Base-by-base conservation (phyloP, 2,113 vertebrate genomes). In the Nycticebus coucang region DNA sequence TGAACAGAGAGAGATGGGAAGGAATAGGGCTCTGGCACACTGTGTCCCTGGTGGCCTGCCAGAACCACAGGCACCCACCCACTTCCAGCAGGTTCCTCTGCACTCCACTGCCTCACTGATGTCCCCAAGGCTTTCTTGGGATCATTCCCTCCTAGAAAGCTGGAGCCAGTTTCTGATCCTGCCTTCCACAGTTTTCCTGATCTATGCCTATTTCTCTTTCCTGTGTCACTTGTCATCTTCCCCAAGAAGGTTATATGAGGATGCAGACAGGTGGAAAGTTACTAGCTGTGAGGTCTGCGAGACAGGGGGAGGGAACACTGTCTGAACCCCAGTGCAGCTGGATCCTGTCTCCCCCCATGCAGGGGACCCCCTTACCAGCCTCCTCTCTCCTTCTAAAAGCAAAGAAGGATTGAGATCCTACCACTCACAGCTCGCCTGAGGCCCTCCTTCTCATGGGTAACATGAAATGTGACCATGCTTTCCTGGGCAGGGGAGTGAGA, bases 91-190 rank as follows among this genome's bases (percentile, higher is more conserved):
- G 24, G 9, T 10, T 78, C 33, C 30, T 10, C 1, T 5, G 35
- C 45, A 79, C 6, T 1, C 3, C 9, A 5, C 1, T 2, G 1
- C 50, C 15, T 28, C n/a, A 26, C 1, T 5, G 2, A 35, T 37
- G 14, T 15, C 28, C 75, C 64, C 7, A 18, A 33, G 7, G 0
- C 4, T 62, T 35, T 6, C 5, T 5, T 3, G 26, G 24, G 8
- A 12, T 41, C 15, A 18, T 19, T 15, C 10, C 19, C 80, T 13
- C 5, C 28, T 45, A 35, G 60, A 15, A 74, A 35, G 14, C 71
- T n/a, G 18, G 21, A 66, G 30, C 33, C 7, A 37, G 4, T 55
- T 69, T 84, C 80, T 62, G 41, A 62, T 6, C 15, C n/a, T n/a
- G 11, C 33, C 19, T 71, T 28, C 30, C 41, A 22, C 28, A 17